Conservation (phyloP, 2,797 vertebrate genomes). For the Sus cebifrons region DNA sequence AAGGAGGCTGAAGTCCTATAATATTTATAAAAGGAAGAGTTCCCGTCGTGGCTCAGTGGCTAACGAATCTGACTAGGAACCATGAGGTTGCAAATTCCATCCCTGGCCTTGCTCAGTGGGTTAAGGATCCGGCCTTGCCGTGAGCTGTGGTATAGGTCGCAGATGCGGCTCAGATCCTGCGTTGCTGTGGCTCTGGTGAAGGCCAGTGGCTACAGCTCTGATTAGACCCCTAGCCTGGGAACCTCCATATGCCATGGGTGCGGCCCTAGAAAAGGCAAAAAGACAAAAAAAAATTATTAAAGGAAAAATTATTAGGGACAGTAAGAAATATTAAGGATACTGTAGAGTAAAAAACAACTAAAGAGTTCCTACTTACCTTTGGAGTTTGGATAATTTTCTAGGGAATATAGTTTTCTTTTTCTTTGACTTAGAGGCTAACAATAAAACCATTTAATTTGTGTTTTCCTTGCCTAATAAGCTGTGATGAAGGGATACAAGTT, state of each 20-base stretch:
- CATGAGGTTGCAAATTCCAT: no score
- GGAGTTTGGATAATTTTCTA: background rate
- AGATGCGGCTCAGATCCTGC: no score
- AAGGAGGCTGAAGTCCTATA: background rate
- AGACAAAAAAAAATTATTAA: background rate
- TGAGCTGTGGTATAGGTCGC: no score
- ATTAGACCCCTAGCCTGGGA: no score
- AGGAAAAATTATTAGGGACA: conserved; percentile 13
- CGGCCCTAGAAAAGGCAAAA: no score
- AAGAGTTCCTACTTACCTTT: conserved; percentile 23
- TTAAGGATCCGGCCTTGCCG: no score
- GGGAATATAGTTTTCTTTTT: background rate
- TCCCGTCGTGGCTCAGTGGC: no score
- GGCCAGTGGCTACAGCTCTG: no score
- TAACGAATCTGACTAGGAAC: no score
- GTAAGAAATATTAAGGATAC: conserved; percentile 6
- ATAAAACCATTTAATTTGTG: conserved; percentile 35
- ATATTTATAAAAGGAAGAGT: conserved; percentile 15
- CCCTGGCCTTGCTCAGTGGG: no score
- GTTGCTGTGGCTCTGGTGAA: no score
- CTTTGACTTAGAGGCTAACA: background rate
- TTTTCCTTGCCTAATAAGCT: conserved; percentile 57
- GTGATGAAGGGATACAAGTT: conserved; percentile 24
- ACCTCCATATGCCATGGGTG: no score
- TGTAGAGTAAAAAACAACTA: background rate